These are phyloP conservation scores for Nasua narica DNA, from an alignment of 2,797 vertebrate genomes.

Conservation along the genomic window DNA sequence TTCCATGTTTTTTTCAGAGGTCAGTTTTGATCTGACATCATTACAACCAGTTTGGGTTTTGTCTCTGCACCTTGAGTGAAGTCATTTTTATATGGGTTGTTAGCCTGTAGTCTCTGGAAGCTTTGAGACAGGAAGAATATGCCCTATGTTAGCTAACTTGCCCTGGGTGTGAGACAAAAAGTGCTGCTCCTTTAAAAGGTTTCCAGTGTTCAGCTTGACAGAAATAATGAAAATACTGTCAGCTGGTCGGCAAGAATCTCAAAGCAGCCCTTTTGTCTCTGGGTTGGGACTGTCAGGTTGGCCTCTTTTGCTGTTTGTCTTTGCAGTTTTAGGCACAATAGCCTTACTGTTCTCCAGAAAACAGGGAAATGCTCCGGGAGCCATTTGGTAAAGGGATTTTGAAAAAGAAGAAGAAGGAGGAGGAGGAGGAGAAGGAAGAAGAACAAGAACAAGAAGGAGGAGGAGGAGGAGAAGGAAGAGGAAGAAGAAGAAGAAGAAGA, in stretches of 20 bases:
- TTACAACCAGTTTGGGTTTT: background rate
- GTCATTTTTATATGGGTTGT: background rate
- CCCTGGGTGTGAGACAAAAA: background rate
- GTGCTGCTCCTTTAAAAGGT: background rate
- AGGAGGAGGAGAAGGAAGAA: too few relatives aligned
- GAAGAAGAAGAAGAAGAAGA: background rate
- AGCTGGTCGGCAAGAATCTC: background rate
- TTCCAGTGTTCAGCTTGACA: background rate
- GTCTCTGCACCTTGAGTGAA: background rate
- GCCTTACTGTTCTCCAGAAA: background rate
- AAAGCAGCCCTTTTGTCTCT: slow-evolving; percentile 12
- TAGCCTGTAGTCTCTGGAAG: background rate
- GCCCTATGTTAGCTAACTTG: background rate
- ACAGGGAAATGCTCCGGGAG: background rate
- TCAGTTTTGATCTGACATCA: background rate
- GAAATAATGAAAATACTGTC: slow-evolving; percentile 7
- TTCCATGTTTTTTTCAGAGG: background rate
- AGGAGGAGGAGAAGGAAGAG: too few relatives aligned
- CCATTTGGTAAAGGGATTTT: background rate
- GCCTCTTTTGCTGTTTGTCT: background rate
- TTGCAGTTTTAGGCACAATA: slow-evolving; percentile 11
- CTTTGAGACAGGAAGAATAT: background rate
- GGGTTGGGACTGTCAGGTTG: background rate
- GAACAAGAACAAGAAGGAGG: accelerated
- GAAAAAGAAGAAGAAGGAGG: background rate